Evolutionary conservation across 2,113 vertebrate species (phyloP).

Genomic region (Myocastor coypus): DNA sequence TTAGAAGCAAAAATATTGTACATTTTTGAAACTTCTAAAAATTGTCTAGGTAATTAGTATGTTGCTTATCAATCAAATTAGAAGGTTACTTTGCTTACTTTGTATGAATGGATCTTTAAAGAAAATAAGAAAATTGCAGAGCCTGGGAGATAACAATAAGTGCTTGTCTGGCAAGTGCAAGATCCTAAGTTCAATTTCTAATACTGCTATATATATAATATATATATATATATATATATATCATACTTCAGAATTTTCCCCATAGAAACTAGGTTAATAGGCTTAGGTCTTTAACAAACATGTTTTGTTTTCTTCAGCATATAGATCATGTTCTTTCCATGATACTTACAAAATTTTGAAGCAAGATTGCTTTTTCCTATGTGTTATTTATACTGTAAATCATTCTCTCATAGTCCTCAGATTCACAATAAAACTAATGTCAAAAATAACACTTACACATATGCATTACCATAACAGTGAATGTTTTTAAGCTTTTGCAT

Average conservation of each 20-base stretch:
- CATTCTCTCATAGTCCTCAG: not conserved
- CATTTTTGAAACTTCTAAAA: conserved; percentile 30
- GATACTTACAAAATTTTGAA: not conserved
- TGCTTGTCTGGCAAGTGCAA: too few species aligned
- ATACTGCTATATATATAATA: too few species aligned
- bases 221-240: too few species aligned
- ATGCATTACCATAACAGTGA: not conserved
- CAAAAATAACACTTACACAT: not conserved
- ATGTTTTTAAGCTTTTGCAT: not conserved
- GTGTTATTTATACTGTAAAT: not conserved
- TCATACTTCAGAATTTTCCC: not conserved
- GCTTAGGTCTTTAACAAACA: not conserved
- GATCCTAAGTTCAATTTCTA: too few species aligned
- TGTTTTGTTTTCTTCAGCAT: not conserved
- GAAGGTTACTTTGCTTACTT: not conserved
- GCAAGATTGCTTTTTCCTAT: not conserved
- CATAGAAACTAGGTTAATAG: not conserved
- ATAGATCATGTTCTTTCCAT: not conserved
- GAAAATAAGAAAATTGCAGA: not conserved
- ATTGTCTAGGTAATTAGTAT: not conserved
- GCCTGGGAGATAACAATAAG: too few species aligned
- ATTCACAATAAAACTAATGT: not conserved
- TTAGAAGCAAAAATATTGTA: not conserved
- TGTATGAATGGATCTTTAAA: not conserved
- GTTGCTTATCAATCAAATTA: not conserved